Evolutionary conservation across 2,797 vertebrate species (phyloP).

Genomic region (Silurus lanzhouensis): DNA sequence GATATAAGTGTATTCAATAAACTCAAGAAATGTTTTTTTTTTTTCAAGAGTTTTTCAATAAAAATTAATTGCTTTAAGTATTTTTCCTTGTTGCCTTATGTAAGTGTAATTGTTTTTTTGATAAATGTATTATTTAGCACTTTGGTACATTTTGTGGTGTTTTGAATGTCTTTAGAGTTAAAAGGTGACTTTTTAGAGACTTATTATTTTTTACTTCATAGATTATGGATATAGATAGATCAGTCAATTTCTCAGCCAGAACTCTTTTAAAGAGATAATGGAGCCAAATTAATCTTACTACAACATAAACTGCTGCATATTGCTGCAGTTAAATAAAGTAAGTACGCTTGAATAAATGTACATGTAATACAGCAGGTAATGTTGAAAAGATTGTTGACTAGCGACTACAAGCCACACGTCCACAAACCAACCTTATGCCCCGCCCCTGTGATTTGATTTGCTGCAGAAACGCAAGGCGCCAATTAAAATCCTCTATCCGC

Average conservation of each 20-base stretch:
- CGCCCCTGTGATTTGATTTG: background rate
- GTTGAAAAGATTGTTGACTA: too few species aligned
- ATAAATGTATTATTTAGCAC: background rate
- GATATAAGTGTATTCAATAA: background rate
- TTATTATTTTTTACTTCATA: too few species aligned
- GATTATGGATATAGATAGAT: too few species aligned
- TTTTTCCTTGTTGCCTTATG: too few species aligned
- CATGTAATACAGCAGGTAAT: background rate
- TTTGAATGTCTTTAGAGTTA: too few species aligned
- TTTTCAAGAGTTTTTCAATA: background rate
- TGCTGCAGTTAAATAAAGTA: too few species aligned
- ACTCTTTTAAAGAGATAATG: background rate
- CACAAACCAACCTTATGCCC: background rate
- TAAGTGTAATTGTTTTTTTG: background rate
- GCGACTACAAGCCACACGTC: slow-evolving; percentile 10
- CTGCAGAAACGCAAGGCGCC: background rate
- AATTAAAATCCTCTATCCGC: background rate
- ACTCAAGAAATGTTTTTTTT: background rate
- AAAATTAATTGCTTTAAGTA: too few species aligned
- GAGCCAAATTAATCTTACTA: background rate
- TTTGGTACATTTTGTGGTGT: background rate
- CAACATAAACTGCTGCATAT: background rate
- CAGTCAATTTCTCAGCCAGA: background rate
- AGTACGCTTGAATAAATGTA: background rate
- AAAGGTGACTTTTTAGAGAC: too few species aligned